Base-by-base conservation (phyloP, 2,113 vertebrate species). In the Hippocampus guttulatus region DNA sequence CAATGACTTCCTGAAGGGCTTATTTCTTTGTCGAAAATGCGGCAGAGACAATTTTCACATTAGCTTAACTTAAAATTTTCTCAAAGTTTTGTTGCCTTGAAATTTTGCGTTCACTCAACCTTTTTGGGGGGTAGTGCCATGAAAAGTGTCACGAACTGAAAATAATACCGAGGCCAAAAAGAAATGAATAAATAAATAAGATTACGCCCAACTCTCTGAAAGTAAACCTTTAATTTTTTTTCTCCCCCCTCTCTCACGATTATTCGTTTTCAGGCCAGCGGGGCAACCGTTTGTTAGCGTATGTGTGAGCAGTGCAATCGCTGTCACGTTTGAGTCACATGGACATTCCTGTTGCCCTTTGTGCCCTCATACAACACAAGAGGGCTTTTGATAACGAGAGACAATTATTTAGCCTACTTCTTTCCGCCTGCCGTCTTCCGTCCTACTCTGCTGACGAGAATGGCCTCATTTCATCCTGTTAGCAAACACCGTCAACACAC, bases 371-470 rank as follows among this genome's bases (percentile, higher is more conserved):
- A 69, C 74, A 81, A 84, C 88, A 88, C 88, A 89, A 89, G 79
- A 82, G 81, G 38, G 25, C 30, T 33, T 73, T 82, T 87, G 69
- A 85, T 88, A 81, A 79, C 54, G 70, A 63, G 54, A 73, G 75
- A 79, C 14, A 51, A 85, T 83, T 86, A 81, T 87, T 82, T 88
- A 88, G 77, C 88, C 88, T 85, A 87, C 77, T 89, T 91, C 76
- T 84, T 70, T 18, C 14, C 80, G 86, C 88, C 82, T 88, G 74
- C 57, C 41, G 18, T 77, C 78, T 81, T 80, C 81, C 85, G 72
- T 71, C 76, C 75, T 77, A 80, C 81, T 90, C 85, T 71, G 82
- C 81, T 88, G 77, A 86, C 84, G 89, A 82, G 82, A 85, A 83
- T 90, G 88, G 66, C 88, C 88, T 65, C 76, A 74, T 85, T 88